Evolutionary conservation across 92 coral and sea anemone genomes (phyloP).

Genomic region (Epizoanthus ramosus): DNA sequence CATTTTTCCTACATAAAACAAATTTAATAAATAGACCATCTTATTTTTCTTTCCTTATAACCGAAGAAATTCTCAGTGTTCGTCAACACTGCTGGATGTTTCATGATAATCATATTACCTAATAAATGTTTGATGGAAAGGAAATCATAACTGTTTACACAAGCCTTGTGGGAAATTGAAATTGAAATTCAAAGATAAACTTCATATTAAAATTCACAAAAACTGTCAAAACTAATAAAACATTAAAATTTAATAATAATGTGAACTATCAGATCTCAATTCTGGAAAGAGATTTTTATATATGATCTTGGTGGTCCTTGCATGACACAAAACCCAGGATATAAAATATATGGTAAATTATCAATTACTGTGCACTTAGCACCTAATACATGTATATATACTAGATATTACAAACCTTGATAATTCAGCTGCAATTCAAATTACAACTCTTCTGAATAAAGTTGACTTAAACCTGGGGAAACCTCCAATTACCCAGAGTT

Average conservation of each 20-base stretch:
- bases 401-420: too few relatives aligned
- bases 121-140: constrained; percentile 12
- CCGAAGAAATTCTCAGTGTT: constrained; percentile 1
- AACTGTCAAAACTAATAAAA: neutral
- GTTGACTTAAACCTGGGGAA: too few relatives aligned
- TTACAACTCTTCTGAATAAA: too few relatives aligned
- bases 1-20: constrained; percentile 1
- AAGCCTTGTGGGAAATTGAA: neutral
- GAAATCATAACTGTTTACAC: neutral
- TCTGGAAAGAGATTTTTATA: neutral
- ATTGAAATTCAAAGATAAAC: neutral
- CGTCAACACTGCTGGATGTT: neutral
- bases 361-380: too few relatives aligned
- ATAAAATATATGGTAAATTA: neutral
- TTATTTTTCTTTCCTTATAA: constrained; percentile 31
- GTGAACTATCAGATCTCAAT: neutral
- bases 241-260: neutral
- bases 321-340: neutral
- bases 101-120: neutral
- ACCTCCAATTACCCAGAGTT: too few relatives aligned
- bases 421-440: too few relatives aligned
- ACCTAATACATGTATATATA: too few relatives aligned
- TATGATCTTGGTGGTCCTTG: neutral
- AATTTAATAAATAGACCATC: constrained; percentile 38
- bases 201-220: neutral